phyloP scores from a whole-genome alignment of 2,888 invertebrate species.

The Rotaria sp. region DNA sequence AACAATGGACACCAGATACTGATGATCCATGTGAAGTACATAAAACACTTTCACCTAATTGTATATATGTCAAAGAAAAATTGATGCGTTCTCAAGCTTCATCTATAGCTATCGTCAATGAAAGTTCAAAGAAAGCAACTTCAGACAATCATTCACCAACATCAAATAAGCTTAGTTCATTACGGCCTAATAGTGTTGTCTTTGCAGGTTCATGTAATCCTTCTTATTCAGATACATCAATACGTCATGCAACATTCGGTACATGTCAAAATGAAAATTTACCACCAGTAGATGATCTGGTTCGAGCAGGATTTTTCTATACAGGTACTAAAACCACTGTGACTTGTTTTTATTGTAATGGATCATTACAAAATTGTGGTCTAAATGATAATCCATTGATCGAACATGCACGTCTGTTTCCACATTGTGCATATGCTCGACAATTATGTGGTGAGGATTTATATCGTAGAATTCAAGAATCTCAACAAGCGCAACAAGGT shows the following conservation, averaged over 20 bases:
- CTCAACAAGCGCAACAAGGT: background rate
- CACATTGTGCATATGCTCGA: too few species aligned
- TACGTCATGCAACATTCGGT: background rate
- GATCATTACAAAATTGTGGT: too few species aligned
- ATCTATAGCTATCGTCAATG: background rate
- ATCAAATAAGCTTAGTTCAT: background rate
- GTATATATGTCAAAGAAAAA: background rate
- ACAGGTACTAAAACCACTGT: too few species aligned
- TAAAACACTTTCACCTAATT: background rate
- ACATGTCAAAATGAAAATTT: too few species aligned
- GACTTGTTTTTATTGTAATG: too few species aligned
- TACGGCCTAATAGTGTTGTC: background rate
- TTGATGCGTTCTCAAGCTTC: background rate
- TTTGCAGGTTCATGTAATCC: background rate
- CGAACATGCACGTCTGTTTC: too few species aligned
- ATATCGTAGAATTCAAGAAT: too few species aligned
- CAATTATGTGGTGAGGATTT: too few species aligned
- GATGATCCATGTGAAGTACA: constrained; percentile 18
- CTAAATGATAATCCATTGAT: too few species aligned
- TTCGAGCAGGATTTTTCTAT: too few species aligned
- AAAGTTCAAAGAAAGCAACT: background rate
- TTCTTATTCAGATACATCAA: background rate
- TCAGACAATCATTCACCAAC: background rate
- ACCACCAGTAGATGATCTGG: too few species aligned
- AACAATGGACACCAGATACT: background rate